Conservation (phyloP, 2,888 invertebrate genomes). For the Leptinotarsa rubiginosa region DNA sequence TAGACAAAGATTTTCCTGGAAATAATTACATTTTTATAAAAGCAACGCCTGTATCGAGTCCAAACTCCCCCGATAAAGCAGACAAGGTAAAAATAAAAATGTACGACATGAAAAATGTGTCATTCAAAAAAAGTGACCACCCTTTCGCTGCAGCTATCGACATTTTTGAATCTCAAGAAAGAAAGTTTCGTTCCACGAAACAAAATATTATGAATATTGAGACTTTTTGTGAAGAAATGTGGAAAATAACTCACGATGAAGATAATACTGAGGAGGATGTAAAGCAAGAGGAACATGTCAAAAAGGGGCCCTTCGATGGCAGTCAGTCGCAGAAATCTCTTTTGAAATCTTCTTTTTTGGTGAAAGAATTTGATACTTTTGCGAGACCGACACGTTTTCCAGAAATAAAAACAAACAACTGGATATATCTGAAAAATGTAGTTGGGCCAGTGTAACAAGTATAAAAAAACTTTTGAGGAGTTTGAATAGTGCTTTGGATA, state of each 20-base stretch:
- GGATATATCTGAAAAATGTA: slow-evolving; percentile 12
- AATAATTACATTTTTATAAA: too few relatives aligned
- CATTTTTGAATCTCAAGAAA: slow-evolving; percentile 34
- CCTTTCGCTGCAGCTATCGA: slow-evolving; percentile 35
- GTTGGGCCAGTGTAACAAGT: slow-evolving; percentile 31
- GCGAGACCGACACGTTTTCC: neutral
- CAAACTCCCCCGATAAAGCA: neutral
- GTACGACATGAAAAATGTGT: neutral
- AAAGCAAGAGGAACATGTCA: neutral
- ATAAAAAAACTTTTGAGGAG: slow-evolving; percentile 45
- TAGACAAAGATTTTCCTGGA: too few relatives aligned
- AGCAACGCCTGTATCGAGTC: neutral
- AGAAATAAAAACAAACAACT: slow-evolving; percentile 18
- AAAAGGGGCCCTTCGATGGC: slow-evolving; percentile 30
- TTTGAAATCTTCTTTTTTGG: slow-evolving; percentile 55
- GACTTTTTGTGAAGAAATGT: slow-evolving; percentile 44
- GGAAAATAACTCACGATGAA: slow-evolving; percentile 40
- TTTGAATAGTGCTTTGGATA: slow-evolving; percentile 51
- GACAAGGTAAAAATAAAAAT: neutral
- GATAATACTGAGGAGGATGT: slow-evolving; percentile 28
- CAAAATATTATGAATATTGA: slow-evolving; percentile 46
- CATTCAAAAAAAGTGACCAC: slow-evolving; percentile 20
- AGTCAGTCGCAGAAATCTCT: slow-evolving; percentile 40
- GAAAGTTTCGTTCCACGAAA: slow-evolving; percentile 35
- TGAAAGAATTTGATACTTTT: slow-evolving; percentile 53